These are phyloP conservation scores for Pipa parva DNA, from an alignment of 2,113 vertebrate species.

Conservation along the genomic window DNA sequence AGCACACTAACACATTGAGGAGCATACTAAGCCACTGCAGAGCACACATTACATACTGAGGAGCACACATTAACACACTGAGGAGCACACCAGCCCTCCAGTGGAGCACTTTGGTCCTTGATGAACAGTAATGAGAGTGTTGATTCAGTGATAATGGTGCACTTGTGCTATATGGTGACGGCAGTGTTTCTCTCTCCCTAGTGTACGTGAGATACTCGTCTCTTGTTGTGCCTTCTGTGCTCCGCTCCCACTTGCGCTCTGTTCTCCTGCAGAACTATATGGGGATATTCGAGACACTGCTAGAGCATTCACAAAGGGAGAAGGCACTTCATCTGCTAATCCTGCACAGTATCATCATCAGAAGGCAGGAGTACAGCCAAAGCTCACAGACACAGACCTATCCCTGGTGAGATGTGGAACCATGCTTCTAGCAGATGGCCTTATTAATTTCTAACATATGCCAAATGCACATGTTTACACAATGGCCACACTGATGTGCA, in stretches of 20 bases:
- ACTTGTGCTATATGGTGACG: no score
- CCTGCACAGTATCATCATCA: slow-evolving; percentile 64
- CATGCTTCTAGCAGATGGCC: no score
- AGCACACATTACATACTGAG: no score
- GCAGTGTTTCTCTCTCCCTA: background rate
- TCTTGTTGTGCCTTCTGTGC: background rate
- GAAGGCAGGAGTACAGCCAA: slow-evolving; percentile 61
- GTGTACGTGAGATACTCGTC: background rate
- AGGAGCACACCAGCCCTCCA: no score
- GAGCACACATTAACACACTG: no score
- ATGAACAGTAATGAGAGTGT: no score
- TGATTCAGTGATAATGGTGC: no score
- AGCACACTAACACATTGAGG: background rate
- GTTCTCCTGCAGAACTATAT: slow-evolving; percentile 18
- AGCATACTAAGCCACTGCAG: background rate
- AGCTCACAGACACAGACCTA: slow-evolving; percentile 51
- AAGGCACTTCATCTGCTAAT: slow-evolving; percentile 49
- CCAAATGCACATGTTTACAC: no score
- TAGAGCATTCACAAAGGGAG: slow-evolving; percentile 1
- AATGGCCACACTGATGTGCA: no score
- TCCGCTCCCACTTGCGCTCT: background rate
- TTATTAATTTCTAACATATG: no score
- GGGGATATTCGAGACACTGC: slow-evolving; percentile 31
- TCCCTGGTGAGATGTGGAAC: no score
- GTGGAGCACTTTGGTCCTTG: no score